phyloP scores from a whole-genome alignment of 2,113 vertebrate genomes.

The Microcebus jonahi region DNA sequence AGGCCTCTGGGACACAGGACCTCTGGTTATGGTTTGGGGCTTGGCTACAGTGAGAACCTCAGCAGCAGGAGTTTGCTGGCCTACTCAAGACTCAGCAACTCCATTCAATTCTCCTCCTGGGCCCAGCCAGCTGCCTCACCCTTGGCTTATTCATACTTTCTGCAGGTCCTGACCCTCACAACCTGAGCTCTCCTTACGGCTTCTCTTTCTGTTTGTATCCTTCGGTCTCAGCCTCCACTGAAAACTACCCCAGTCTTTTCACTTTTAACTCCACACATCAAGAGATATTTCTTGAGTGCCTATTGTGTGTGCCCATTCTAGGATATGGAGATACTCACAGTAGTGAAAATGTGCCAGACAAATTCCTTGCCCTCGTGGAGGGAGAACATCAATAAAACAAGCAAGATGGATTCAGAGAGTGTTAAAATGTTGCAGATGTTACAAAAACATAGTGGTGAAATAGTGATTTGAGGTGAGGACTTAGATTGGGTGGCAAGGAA shows the following conservation, averaged over 20 bases:
- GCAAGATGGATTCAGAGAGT: neutral
- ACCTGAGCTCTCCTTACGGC: neutral
- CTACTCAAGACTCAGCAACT: neutral
- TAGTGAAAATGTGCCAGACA: neutral
- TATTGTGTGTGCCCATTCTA: neutral
- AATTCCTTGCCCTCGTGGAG: neutral
- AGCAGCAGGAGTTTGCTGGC: neutral
- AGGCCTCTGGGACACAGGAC: neutral
- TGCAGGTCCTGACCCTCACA: neutral
- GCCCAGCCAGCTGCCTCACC: neutral
- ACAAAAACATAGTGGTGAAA: neutral
- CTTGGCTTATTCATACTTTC: neutral
- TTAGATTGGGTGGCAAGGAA: neutral
- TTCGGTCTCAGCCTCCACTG: neutral
- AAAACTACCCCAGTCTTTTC: neutral
- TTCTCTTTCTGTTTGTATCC: neutral
- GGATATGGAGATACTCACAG: neutral
- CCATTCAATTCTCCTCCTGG: neutral
- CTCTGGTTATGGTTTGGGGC: neutral
- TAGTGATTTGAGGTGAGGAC: neutral
- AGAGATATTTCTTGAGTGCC: neutral
- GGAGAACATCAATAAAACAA: neutral
- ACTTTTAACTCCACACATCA: neutral
- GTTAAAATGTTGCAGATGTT: neutral
- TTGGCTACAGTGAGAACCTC: neutral